A percentile compares a stretch with the other conserved stretches of the same genome.
These are phyloP conservation scores for Leptinotarsa juncta DNA, from an alignment of 2,888 invertebrate genomes.

Conservation along the genomic window DNA sequence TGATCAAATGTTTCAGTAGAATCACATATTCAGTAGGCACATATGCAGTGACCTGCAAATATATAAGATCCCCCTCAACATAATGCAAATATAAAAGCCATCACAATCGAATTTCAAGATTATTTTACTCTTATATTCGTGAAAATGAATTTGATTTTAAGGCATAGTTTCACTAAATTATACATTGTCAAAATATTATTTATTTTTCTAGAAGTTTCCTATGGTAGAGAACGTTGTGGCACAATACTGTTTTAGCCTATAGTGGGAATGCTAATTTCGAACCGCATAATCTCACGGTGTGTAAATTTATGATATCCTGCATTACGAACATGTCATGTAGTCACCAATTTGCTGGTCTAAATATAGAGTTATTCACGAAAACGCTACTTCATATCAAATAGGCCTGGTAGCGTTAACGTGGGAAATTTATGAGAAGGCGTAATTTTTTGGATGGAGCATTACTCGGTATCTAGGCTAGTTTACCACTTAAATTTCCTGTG, in stretches of 20 bases:
- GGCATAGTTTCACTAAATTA: neutral
- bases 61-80: too few species aligned
- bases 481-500: neutral
- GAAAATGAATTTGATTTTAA: neutral
- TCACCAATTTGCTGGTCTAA: constrained; percentile 37
- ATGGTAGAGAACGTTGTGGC: neutral
- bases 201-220: neutral
- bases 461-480: neutral
- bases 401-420: constrained; percentile 11
- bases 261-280: constrained; percentile 24
- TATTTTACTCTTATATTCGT: too few species aligned
- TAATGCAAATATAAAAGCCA: too few species aligned
- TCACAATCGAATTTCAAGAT: too few species aligned
- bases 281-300: constrained; percentile 35
- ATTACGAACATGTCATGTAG: constrained; percentile 31
- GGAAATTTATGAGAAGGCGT: constrained; percentile 15
- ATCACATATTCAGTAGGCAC: too few species aligned
- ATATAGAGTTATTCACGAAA: constrained; percentile 33
- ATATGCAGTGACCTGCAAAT: too few species aligned
- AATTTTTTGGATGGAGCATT: neutral
- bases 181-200: neutral
- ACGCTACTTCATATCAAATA: constrained; percentile 15
- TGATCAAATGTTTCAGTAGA: too few species aligned
- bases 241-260: constrained; percentile 7
- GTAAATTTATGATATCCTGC: constrained; percentile 40